Evolutionary conservation across 1,140 invertebrate species (phyloP).

Genomic region (Lethrus apterus): DNA sequence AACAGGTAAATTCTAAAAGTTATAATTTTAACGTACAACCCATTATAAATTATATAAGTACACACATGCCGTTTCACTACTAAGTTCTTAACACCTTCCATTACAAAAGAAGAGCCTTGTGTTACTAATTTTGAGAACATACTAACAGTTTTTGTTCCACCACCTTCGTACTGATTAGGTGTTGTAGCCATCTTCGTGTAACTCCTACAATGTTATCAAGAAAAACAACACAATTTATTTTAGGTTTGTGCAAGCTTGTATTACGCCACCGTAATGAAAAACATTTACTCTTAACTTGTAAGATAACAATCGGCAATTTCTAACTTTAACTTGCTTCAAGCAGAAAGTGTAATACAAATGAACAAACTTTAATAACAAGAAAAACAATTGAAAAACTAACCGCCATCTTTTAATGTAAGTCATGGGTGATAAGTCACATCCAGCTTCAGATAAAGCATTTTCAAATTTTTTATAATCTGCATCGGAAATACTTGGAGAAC

Average conservation of each 20-base stretch:
- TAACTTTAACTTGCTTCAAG: too few species aligned
- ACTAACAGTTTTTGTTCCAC: slow-evolving; percentile 90
- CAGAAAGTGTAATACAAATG: too few species aligned
- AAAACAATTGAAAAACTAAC: slow-evolving; percentile 49
- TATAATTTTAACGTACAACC: slow-evolving; percentile 9
- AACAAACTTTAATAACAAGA: too few species aligned
- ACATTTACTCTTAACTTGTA: too few species aligned
- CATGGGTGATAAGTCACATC: slow-evolving; percentile 78
- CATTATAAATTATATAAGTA: slow-evolving; percentile 21
- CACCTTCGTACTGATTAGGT: slow-evolving; percentile 76
- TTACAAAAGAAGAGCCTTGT: slow-evolving; percentile 95
- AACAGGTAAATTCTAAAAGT: slow-evolving; percentile 72
- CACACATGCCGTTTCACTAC: slow-evolving; percentile 94
- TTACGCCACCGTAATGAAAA: too few species aligned
- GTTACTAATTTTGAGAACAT: slow-evolving; percentile 98
- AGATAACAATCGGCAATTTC: too few species aligned
- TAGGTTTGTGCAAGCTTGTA: too few species aligned
- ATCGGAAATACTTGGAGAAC: slow-evolving; percentile 70
- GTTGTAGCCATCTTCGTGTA: slow-evolving; percentile 74
- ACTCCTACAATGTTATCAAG: slow-evolving; percentile 46
- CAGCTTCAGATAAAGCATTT: slow-evolving; percentile 65
- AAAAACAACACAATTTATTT: slow-evolving; percentile 13
- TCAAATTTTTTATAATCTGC: slow-evolving; percentile 77
- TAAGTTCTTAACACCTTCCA: slow-evolving; percentile 99
- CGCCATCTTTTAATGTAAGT: slow-evolving; percentile 88